Conservation (phyloP, 2,113 vertebrate species). For the Solea solea region DNA sequence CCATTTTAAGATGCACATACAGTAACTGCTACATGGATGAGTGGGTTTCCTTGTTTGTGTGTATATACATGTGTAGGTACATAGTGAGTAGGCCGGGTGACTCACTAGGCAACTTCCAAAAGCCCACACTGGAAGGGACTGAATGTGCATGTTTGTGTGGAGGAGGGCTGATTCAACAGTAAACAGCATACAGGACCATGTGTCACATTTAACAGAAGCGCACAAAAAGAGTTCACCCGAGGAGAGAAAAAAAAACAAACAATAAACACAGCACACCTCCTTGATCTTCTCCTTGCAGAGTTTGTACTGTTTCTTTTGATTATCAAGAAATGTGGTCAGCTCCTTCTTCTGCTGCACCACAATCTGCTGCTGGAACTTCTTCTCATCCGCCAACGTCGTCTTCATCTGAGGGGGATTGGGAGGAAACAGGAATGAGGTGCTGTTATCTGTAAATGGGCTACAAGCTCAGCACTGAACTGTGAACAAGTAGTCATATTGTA, state of each 20-base stretch:
- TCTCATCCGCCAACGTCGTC: slow-evolving; percentile 91
- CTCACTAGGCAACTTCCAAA: slow-evolving; percentile 54
- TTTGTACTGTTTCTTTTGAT: slow-evolving; percentile 99
- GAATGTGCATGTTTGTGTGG: slow-evolving; percentile 45
- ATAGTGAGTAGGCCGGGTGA: slow-evolving; percentile 60
- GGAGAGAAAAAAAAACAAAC: slow-evolving; percentile 14
- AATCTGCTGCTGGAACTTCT: slow-evolving; percentile 99
- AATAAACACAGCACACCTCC: slow-evolving; percentile 83
- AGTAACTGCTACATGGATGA: slow-evolving; percentile 19
- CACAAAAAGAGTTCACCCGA: slow-evolving; percentile 14
- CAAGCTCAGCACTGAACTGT: background rate
- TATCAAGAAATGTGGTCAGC: slow-evolving; percentile 97
- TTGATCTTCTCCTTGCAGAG: slow-evolving; percentile 99
- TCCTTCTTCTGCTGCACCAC: slow-evolving; percentile 98
- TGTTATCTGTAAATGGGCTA: slow-evolving; percentile 3
- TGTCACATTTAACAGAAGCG: slow-evolving; percentile 43
- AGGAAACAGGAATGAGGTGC: background rate
- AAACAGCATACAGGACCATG: slow-evolving; percentile 22
- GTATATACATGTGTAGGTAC: slow-evolving; percentile 50
- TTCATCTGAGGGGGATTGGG: slow-evolving; percentile 85
- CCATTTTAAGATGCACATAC: slow-evolving; percentile 28
- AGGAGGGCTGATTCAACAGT: slow-evolving; percentile 55
- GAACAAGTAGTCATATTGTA: background rate
- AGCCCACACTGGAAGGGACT: slow-evolving; percentile 14
- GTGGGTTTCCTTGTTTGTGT: slow-evolving; percentile 22